These are phyloP conservation scores for Pachliopta kotzebuea DNA, from an alignment of 2,888 invertebrate species.

Conservation along the genomic window DNA sequence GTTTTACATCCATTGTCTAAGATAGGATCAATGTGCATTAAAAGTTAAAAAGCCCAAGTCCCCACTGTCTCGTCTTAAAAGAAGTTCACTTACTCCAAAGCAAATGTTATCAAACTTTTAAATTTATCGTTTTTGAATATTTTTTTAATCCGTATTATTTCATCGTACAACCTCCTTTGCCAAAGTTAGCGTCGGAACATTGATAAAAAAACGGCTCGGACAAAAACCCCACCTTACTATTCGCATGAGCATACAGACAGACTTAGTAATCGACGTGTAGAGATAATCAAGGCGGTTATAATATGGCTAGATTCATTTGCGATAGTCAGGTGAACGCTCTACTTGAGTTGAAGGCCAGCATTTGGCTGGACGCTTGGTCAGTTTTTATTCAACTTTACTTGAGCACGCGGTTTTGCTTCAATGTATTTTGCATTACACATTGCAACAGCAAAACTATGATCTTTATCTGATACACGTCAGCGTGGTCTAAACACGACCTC, in stretches of 20 bases:
- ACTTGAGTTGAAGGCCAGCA: conserved; percentile 68
- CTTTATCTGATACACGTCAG: too few relatives aligned
- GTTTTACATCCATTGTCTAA: too few relatives aligned
- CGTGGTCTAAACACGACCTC: too few relatives aligned
- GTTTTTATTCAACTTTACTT: conserved; percentile 62
- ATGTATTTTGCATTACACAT: not conserved
- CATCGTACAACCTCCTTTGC: not conserved
- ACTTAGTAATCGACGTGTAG: conserved; percentile 30
- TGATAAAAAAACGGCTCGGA: conserved; percentile 16
- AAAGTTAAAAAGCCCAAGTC: too few relatives aligned
- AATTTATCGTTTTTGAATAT: not conserved
- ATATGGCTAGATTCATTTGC: conserved; percentile 53
- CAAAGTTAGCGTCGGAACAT: not conserved
- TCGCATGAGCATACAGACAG: conserved; percentile 30
- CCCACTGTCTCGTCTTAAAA: too few relatives aligned
- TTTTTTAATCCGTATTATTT: conserved; percentile 1
- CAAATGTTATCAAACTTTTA: too few relatives aligned
- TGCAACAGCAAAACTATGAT: not conserved
- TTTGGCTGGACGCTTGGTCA: conserved; percentile 53
- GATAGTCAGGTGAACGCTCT: conserved; percentile 70
- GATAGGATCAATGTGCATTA: too few relatives aligned
- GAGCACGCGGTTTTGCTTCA: conserved; percentile 33
- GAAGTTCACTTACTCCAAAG: too few relatives aligned
- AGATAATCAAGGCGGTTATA: conserved; percentile 41
- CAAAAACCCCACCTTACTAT: conserved; percentile 16